A percentile compares a stretch with the other conserved stretches of the same genome.
Evolutionary conservation across 2,113 vertebrate genomes (phyloP).

Genomic region (Odocoileus virginianus): DNA sequence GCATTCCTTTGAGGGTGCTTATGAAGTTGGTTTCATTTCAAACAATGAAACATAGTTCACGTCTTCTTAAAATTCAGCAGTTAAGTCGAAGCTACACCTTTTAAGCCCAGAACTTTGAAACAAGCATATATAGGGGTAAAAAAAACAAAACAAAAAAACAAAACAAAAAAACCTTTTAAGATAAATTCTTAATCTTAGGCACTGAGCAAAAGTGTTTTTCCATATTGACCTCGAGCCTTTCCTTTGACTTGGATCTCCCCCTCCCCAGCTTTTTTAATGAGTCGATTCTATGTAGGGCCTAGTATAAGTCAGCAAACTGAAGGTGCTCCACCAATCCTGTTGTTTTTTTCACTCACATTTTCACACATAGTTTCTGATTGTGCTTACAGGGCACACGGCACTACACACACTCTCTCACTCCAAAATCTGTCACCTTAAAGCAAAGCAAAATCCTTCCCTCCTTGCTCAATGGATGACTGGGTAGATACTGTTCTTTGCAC

Average conservation of each 20-base stretch:
- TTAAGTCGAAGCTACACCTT: neutral
- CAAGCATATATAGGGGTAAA: neutral
- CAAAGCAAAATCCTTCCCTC: neutral
- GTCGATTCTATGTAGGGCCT: neutral
- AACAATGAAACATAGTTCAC: neutral
- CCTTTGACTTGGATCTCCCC: neutral
- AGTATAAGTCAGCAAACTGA: neutral
- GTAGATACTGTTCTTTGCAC: slow-evolving; percentile 70
- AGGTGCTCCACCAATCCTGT: neutral
- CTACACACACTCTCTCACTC: neutral
- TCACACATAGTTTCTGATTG: neutral
- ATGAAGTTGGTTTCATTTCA: neutral
- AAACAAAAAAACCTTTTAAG: neutral
- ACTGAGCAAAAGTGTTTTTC: neutral
- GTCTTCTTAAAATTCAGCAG: neutral
- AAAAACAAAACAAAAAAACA: neutral
- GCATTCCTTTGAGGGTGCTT: neutral
- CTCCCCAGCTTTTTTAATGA: neutral
- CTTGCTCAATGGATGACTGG: slow-evolving; percentile 69
- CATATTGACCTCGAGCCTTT: neutral
- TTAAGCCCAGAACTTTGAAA: neutral
- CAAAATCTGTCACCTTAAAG: slow-evolving; percentile 16
- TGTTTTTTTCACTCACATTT: neutral
- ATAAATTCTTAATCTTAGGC: neutral
- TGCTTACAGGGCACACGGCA: neutral